Percentiles rank a stretch among this genome's conserved stretches.
Evolutionary conservation across 2,113 vertebrate species (phyloP).

Genomic region (Helogale parvula): DNA sequence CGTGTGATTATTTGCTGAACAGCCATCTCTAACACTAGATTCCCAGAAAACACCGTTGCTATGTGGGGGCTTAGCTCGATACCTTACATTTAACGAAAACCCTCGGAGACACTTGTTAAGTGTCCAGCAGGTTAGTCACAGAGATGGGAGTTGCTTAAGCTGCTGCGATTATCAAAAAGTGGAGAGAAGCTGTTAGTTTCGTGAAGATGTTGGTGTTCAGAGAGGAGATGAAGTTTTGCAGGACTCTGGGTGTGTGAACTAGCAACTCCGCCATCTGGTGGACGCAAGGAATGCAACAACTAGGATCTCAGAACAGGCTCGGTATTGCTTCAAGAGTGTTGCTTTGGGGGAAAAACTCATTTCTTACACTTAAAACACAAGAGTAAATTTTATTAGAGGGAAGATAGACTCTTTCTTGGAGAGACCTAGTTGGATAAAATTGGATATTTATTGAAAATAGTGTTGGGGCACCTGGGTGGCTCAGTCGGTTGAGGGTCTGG

Average conservation of each 20-base stretch:
- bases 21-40: background rate
- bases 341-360: background rate
- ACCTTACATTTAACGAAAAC: background rate
- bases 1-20: background rate
- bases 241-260: background rate
- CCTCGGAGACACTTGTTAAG: background rate
- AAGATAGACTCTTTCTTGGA: background rate
- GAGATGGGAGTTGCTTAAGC: background rate
- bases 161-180: background rate
- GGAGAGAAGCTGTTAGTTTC: background rate
- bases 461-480: background rate
- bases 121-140: background rate
- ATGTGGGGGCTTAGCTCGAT: background rate
- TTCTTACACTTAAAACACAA: background rate
- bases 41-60: background rate
- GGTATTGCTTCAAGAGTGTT: background rate
- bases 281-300: background rate
- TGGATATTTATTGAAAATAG: background rate
- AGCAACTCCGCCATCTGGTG: slow-evolving; percentile 63
- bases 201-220: background rate
- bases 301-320: background rate
- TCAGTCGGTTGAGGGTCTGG: no score
- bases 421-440: background rate
- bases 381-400: background rate
- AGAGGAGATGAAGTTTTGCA: background rate